Evolutionary conservation across 2,113 vertebrate genomes (phyloP).

Genomic region (Pygathrix nemaeus): DNA sequence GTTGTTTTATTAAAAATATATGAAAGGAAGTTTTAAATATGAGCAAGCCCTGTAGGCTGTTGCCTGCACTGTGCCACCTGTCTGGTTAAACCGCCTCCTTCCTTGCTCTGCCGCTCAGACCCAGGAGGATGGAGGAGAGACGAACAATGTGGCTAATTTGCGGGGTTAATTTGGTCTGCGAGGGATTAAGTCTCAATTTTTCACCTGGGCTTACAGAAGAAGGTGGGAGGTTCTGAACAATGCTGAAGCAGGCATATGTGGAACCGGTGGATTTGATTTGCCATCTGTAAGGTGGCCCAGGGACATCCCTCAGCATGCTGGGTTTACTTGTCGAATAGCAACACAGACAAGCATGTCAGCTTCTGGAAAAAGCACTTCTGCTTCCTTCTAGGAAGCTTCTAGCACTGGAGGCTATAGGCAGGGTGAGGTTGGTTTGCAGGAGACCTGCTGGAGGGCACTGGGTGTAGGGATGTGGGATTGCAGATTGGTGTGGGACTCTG

Average conservation of each 20-base stretch:
- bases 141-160: constrained; percentile 73
- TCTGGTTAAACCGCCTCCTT: constrained; percentile 64
- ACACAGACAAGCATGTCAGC: accelerated
- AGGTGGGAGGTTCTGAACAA: neutral
- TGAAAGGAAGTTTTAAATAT: constrained; percentile 89
- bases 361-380: neutral
- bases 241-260: accelerated
- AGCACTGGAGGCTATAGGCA: neutral
- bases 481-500: neutral
- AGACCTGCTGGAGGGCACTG: accelerated
- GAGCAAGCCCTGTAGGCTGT: constrained; percentile 83
- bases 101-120: constrained; percentile 65
- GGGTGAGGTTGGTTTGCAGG: neutral
- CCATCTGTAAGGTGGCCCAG: neutral
- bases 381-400: neutral
- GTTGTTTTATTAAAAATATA: constrained; percentile 95
- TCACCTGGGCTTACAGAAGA: constrained; percentile 64
- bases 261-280: neutral
- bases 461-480: accelerated
- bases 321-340: constrained; percentile 9
- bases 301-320: neutral
- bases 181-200: constrained; percentile 79
- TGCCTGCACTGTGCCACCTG: constrained; percentile 66
- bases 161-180: constrained; percentile 71
- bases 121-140: constrained; percentile 49